phyloP scores from a whole-genome alignment of 2,888 invertebrate genomes.

The Drosophila recens region DNA sequence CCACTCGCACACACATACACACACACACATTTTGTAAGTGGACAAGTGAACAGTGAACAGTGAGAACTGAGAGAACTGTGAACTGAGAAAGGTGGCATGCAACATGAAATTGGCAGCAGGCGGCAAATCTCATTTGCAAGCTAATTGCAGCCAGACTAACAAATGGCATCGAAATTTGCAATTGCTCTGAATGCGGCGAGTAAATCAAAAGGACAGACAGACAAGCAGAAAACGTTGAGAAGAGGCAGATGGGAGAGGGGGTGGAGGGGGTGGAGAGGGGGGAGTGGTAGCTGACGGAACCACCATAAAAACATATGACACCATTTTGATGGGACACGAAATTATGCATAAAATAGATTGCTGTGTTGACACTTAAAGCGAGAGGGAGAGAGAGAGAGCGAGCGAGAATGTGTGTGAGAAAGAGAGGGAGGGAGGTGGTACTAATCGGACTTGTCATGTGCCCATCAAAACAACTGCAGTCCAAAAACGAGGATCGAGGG shows the following conservation, averaged over 20 bases:
- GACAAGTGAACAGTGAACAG: constrained; percentile 19
- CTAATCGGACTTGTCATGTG: constrained; percentile 76
- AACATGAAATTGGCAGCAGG: constrained; percentile 18
- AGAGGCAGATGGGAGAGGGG: too few relatives aligned
- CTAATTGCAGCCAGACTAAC: constrained; percentile 63
- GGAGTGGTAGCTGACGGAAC: constrained; percentile 7
- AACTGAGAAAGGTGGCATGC: constrained; percentile 17
- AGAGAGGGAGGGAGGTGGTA: background rate
- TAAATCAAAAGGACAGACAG: constrained; percentile 30
- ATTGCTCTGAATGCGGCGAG: constrained; percentile 31
- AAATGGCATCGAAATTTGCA: constrained; percentile 47
- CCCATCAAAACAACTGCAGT: constrained; percentile 61
- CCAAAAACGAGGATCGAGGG: background rate
- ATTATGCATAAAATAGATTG: constrained; percentile 71
- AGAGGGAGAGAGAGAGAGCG: background rate
- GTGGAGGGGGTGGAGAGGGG: background rate
- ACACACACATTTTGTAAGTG: background rate
- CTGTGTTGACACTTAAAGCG: constrained; percentile 57
- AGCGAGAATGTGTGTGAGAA: background rate
- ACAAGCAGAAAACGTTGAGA: background rate
- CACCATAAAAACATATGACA: constrained; percentile 74
- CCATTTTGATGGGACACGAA: constrained; percentile 63
- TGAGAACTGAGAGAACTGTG: background rate
- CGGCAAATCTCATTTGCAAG: constrained; percentile 64
- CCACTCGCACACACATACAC: constrained; percentile 8